Conservation (phyloP, 2,113 vertebrate genomes). For the Melierax canorus region DNA sequence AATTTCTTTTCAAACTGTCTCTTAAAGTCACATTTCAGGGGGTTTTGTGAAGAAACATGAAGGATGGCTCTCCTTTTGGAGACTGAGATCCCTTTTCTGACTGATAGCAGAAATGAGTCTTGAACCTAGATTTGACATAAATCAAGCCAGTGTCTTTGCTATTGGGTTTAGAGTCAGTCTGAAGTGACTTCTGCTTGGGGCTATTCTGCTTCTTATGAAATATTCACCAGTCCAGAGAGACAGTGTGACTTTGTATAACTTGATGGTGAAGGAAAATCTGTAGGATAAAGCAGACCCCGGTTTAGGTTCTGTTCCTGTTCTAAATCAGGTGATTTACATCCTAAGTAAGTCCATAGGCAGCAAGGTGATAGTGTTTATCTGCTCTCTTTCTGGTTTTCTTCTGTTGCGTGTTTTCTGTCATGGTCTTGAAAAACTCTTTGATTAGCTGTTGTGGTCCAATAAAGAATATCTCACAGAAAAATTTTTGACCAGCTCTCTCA, state of each 20-base stretch:
- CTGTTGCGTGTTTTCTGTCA: not conserved
- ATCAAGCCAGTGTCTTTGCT: not conserved
- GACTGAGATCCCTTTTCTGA: not conserved
- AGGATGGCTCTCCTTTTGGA: not conserved
- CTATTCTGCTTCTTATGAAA: slow-evolving; percentile 49
- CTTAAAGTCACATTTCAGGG: not conserved
- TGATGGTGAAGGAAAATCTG: not conserved
- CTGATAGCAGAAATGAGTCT: not conserved
- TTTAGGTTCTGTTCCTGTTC: not conserved
- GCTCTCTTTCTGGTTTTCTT: not conserved
- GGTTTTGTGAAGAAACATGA: not conserved
- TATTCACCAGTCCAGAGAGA: slow-evolving; percentile 40
- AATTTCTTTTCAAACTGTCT: not conserved
- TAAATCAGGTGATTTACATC: not conserved
- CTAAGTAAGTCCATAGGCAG: not conserved
- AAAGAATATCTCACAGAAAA: not conserved
- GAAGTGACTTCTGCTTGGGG: slow-evolving; percentile 35
- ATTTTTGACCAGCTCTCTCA: not conserved
- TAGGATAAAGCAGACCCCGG: not conserved
- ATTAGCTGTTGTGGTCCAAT: not conserved
- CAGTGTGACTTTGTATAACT: not conserved
- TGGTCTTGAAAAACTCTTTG: not conserved
- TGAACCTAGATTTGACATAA: slow-evolving; percentile 7
- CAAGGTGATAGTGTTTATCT: not conserved
- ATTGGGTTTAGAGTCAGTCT: not conserved